These are phyloP conservation scores for Luscinia luscinia DNA, from an alignment of 2,797 vertebrate species.

Conservation along the genomic window DNA sequence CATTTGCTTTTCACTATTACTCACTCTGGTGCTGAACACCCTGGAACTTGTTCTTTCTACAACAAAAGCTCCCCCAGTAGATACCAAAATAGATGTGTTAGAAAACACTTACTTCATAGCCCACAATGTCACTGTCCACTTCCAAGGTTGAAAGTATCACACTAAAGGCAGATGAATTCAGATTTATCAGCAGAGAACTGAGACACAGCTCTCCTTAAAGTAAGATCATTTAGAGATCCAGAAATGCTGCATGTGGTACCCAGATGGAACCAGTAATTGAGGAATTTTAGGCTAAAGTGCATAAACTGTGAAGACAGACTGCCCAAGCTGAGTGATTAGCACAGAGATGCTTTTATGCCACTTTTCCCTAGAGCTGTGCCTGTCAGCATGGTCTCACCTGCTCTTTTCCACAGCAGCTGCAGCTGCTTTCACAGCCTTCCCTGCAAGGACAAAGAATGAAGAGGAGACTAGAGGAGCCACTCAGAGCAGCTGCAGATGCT, in stretches of 20 bases:
- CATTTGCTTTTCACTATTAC: background rate
- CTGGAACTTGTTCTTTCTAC: background rate
- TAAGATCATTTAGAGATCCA: background rate
- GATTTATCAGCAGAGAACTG: background rate
- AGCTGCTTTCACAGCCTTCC: constrained; percentile 39
- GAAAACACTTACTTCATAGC: background rate
- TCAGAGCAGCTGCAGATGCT: constrained; percentile 34
- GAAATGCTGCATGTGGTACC: background rate
- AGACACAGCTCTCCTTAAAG: background rate
- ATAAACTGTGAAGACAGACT: background rate
- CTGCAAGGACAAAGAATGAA: background rate
- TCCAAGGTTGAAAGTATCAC: background rate
- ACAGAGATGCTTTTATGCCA: background rate
- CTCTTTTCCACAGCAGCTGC: constrained; percentile 44
- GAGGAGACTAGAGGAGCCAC: background rate
- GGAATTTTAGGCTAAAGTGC: background rate
- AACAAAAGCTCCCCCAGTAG: background rate
- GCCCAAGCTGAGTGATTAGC: background rate
- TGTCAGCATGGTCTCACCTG: constrained; percentile 39
- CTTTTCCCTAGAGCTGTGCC: background rate
- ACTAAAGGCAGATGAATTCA: background rate
- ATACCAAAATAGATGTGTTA: background rate
- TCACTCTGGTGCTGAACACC: background rate
- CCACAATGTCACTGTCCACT: background rate
- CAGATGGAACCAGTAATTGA: background rate